Conservation (phyloP, 1,140 invertebrate genomes). For the Drosophila insularis region DNA sequence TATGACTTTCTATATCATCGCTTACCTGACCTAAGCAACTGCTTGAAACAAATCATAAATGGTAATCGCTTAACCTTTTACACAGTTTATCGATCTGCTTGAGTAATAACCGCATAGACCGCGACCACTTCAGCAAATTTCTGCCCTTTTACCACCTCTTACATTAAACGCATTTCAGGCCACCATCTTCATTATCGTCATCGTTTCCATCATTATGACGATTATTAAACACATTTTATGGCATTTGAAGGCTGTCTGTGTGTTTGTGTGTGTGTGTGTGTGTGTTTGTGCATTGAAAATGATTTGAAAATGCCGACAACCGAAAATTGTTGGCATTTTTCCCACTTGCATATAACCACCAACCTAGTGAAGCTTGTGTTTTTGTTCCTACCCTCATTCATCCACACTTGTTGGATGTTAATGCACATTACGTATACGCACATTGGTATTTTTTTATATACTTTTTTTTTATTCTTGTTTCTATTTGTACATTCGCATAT, state of each 20-base stretch:
- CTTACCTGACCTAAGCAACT: background rate
- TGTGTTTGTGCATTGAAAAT: constrained; percentile 28
- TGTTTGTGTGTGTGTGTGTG: background rate
- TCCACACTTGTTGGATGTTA: constrained; percentile 59
- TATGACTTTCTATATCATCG: background rate
- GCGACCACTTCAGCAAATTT: background rate
- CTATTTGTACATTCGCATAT: constrained; percentile 23
- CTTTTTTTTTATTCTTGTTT: constrained; percentile 21
- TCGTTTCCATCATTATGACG: constrained; percentile 14
- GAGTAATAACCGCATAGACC: background rate
- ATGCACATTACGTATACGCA: constrained; percentile 67
- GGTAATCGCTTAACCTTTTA: background rate
- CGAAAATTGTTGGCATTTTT: constrained; percentile 44
- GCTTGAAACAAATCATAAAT: background rate
- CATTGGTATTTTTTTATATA: constrained; percentile 18
- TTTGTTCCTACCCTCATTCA: background rate
- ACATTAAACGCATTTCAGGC: background rate
- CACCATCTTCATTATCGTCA: constrained; percentile 7
- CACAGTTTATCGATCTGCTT: constrained; percentile 4
- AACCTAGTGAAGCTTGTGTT: background rate
- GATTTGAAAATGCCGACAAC: constrained; percentile 38
- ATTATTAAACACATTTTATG: constrained; percentile 26
- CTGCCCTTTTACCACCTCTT: background rate
- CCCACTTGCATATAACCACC: constrained; percentile 26
- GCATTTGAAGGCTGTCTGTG: constrained; percentile 21